Percentiles rank a stretch among this genome's conserved stretches.
Conservation (phyloP, 1,140 invertebrate species). For the Nixonia krombeini region DNA sequence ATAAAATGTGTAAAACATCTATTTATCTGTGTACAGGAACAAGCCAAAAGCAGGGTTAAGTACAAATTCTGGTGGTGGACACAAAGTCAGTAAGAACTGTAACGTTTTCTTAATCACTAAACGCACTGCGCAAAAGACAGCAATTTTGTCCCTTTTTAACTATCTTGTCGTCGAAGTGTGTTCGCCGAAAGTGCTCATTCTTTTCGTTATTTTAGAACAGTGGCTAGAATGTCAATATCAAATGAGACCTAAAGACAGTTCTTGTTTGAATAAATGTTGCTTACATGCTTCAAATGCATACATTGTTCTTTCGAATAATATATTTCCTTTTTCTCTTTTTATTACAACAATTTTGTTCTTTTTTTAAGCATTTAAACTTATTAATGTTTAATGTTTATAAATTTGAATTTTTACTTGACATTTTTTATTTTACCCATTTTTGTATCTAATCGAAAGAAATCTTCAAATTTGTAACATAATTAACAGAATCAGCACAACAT, state of each 20-base stretch:
- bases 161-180: constrained; percentile 24
- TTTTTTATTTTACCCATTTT: neutral
- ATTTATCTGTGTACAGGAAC: no score
- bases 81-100: constrained; percentile 96
- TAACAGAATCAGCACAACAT: no score
- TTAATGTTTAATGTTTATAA: no score
- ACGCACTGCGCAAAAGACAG: constrained; percentile 58
- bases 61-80: constrained; percentile 83
- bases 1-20: no score
- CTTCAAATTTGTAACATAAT: no score
- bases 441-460: no score
- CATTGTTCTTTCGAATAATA: neutral
- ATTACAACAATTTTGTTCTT: neutral
- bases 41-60: constrained; percentile 74
- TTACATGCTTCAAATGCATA: constrained; percentile 3
- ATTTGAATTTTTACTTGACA: neutral
- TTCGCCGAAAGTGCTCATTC: constrained; percentile 23
- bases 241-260: neutral
- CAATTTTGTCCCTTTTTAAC: constrained; percentile 39
- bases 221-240: no score
- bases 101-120: constrained; percentile 74
- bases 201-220: constrained; percentile 30
- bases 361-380: neutral
- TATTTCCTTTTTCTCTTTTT: neutral
- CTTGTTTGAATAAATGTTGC: constrained; percentile 7